Percentiles rank a stretch among this genome's conserved stretches.
Conservation (phyloP, 2,113 vertebrate species). For the Tretioscincus oriximinensis region DNA sequence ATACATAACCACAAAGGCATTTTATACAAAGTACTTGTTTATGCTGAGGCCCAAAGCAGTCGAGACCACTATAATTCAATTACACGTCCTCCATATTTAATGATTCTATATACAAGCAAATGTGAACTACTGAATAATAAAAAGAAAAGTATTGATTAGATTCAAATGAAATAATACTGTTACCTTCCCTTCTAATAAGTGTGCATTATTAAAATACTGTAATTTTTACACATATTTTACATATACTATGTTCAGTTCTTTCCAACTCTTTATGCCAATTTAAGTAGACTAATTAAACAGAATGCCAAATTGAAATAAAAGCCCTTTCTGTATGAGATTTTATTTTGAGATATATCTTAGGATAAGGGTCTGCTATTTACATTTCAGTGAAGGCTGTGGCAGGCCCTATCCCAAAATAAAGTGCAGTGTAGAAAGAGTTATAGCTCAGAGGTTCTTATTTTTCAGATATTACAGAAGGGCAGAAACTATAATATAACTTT, state of each 20-base stretch:
- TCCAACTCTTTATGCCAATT: too few relatives aligned
- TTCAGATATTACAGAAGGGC: not conserved
- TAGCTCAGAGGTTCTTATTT: not conserved
- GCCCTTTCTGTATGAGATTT: too few relatives aligned
- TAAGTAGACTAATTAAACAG: too few relatives aligned
- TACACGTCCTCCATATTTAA: conserved; percentile 16
- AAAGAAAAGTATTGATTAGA: not conserved
- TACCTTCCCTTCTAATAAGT: not conserved
- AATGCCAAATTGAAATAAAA: too few relatives aligned
- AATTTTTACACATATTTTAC: not conserved
- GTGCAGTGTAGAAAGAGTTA: too few relatives aligned
- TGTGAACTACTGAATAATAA: not conserved
- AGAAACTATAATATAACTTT: too few relatives aligned
- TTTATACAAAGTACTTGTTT: not conserved
- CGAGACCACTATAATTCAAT: conserved; percentile 27
- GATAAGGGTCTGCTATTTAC: too few relatives aligned
- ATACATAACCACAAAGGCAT: conserved; percentile 37
- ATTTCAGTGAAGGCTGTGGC: too few relatives aligned
- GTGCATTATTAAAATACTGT: not conserved
- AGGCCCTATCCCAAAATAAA: too few relatives aligned
- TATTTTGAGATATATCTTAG: too few relatives aligned
- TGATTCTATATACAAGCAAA: conserved; percentile 1
- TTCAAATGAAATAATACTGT: not conserved
- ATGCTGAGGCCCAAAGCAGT: conserved; percentile 26
- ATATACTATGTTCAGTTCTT: conserved; percentile 19